Conservation (phyloP, 1,140 invertebrate species). For the Tetragonula clypearis region DNA sequence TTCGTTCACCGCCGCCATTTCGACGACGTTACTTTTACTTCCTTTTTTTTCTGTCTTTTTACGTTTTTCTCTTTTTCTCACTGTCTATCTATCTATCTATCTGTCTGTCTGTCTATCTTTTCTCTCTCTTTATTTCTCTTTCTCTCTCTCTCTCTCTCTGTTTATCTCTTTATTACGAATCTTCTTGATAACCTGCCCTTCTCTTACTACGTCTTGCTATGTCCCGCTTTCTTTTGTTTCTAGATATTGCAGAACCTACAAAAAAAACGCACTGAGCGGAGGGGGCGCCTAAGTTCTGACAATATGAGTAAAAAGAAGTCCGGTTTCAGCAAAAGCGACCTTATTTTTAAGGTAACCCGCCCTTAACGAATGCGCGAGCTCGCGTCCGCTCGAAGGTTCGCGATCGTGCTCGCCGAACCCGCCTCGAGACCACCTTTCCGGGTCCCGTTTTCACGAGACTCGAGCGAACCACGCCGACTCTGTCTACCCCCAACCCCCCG, state of each 20-base stretch:
- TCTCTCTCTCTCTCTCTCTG: slow-evolving; percentile 60
- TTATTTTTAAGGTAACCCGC: slow-evolving; percentile 97
- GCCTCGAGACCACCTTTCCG: slow-evolving; percentile 56
- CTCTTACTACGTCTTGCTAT: slow-evolving; percentile 83
- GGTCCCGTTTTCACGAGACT: slow-evolving; percentile 66
- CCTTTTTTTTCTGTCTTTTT: slow-evolving; percentile 17
- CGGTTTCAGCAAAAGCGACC: slow-evolving; percentile 96
- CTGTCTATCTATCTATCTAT: no score
- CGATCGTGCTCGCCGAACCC: slow-evolving; percentile 50
- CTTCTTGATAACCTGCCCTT: slow-evolving; percentile 76
- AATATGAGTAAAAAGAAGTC: slow-evolving; percentile 93
- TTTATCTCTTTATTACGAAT: slow-evolving; percentile 50
- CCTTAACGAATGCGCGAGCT: slow-evolving; percentile 78
- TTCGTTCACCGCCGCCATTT: slow-evolving; percentile 16
- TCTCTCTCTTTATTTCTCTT: slow-evolving; percentile 35
- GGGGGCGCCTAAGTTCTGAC: slow-evolving; percentile 94
- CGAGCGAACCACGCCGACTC: slow-evolving; percentile 61
- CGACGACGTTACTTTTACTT: slow-evolving; percentile 15
- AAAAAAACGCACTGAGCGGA: slow-evolving; percentile 97
- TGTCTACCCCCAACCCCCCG: background rate
- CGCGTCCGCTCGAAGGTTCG: slow-evolving; percentile 70
- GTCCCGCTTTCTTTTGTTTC: slow-evolving; percentile 90
- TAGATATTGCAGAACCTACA: slow-evolving; percentile 98
- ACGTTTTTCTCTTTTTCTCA: slow-evolving; percentile 18
- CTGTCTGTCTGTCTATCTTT: background rate